Percentiles rank a stretch among this genome's conserved stretches.
Evolutionary conservation across 1,140 invertebrate genomes (phyloP).

Genomic region (Aphaenogaster rudis): DNA sequence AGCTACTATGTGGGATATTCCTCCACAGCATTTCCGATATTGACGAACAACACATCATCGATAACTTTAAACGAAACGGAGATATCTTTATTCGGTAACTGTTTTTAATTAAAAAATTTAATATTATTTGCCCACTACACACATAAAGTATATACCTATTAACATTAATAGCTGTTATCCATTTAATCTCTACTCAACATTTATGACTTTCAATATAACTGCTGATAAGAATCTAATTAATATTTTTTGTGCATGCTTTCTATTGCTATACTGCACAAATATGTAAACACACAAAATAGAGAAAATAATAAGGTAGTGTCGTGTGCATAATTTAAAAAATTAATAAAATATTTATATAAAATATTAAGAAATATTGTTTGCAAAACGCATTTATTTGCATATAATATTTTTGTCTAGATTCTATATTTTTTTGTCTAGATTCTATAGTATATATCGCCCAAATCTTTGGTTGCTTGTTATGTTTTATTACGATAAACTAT

Average conservation of each 20-base stretch:
- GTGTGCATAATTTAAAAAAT: background rate
- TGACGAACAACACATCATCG: conserved; percentile 53
- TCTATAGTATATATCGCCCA: conserved; percentile 64
- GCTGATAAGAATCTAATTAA: too few relatives aligned
- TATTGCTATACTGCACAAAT: background rate
- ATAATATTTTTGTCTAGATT: background rate
- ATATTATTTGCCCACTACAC: background rate
- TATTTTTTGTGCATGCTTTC: too few relatives aligned
- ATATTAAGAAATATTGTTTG: background rate
- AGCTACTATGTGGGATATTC: conserved; percentile 81
- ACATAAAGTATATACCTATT: too few relatives aligned
- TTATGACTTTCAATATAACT: too few relatives aligned
- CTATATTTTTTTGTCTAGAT: conserved; percentile 54
- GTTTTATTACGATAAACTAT: conserved; percentile 71
- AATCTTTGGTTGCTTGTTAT: conserved; percentile 58
- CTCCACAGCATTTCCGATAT: conserved; percentile 77
- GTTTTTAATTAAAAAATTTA: background rate
- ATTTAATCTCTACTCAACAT: too few relatives aligned
- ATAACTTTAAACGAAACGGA: conserved; percentile 9
- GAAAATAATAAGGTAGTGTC: background rate
- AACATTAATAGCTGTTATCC: too few relatives aligned
- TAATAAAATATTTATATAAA: background rate
- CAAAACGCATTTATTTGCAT: background rate
- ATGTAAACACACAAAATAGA: background rate
- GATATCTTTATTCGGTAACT: background rate